A percentile compares a stretch with the other conserved stretches of the same genome.
These are phyloP conservation scores for Sternotherus odoratus DNA, from an alignment of 2,797 vertebrate genomes.

Conservation along the genomic window DNA sequence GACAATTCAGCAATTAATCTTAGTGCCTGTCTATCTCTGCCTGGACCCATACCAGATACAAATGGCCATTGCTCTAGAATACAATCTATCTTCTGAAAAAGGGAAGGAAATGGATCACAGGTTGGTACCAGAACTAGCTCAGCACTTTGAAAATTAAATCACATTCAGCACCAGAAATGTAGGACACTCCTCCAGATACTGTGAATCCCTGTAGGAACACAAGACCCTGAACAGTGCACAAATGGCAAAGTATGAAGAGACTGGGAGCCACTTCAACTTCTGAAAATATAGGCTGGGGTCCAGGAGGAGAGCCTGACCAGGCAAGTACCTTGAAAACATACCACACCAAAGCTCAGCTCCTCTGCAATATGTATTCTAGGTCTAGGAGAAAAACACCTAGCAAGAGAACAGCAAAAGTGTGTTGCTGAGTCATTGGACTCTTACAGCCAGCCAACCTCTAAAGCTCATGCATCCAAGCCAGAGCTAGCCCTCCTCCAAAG, in stretches of 20 bases:
- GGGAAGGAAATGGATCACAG: neutral
- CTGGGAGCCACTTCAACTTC: neutral
- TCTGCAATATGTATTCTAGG: neutral
- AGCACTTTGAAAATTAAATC: neutral
- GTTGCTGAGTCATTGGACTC: conserved; percentile 68
- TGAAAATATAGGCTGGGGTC: neutral
- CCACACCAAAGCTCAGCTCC: neutral
- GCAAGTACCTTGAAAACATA: conserved; percentile 8
- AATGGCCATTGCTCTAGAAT: neutral
- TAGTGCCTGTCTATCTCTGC: conserved; percentile 44
- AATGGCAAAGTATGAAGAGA: neutral
- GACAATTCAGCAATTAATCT: conserved; percentile 12
- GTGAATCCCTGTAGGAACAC: conserved; percentile 6
- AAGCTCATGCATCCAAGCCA: conserved; percentile 25
- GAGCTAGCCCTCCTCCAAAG: conserved; percentile 57
- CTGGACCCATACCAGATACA: neutral
- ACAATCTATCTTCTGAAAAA: neutral
- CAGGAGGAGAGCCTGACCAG: conserved; percentile 18
- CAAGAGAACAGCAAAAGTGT: conserved; percentile 51
- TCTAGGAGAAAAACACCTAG: conserved; percentile 48
- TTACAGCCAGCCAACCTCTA: conserved; percentile 61
- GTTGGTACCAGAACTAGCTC: neutral
- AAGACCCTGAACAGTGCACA: conserved; percentile 12
- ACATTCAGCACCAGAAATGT: conserved; percentile 54
- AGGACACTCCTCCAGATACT: conserved; percentile 30